These are phyloP conservation scores for Odontesthes bonariensis DNA, from an alignment of 2,113 vertebrate genomes.

Conservation along the genomic window DNA sequence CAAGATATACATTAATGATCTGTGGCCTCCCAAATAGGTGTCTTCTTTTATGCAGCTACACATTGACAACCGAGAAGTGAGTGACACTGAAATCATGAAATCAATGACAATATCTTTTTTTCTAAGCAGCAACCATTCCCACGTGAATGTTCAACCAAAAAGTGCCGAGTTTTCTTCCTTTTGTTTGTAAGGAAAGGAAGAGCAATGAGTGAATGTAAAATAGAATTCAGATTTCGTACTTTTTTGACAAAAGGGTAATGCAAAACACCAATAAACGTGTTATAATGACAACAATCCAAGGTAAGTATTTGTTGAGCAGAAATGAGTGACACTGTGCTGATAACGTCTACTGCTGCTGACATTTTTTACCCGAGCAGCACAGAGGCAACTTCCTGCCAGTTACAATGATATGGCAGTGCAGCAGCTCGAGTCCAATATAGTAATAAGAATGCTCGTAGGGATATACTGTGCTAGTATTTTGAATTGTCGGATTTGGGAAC, in stretches of 20 bases:
- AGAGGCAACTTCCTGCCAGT: conserved; percentile 23
- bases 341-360: conserved; percentile 28
- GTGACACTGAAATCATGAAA: too few species aligned
- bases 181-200: neutral
- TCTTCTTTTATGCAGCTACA: too few species aligned
- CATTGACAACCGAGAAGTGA: too few species aligned
- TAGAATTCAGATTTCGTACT: neutral
- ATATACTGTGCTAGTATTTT: conserved; percentile 27
- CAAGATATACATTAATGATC: conserved; percentile 3
- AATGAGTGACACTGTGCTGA: neutral
- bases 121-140: conserved; percentile 1
- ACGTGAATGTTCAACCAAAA: neutral
- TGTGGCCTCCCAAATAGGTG: conserved; percentile 32
- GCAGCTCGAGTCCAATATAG: conserved; percentile 32
- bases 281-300: neutral
- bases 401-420: conserved; percentile 28
- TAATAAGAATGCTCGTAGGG: conserved; percentile 36
- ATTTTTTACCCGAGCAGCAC: conserved; percentile 25
- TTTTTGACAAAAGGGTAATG: neutral
- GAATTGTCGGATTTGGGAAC: conserved; percentile 48
- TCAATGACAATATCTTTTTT: too few species aligned
- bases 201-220: neutral
- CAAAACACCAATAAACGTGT: neutral
- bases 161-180: neutral
- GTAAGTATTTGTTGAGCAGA: neutral